Percentiles rank a stretch among this genome's conserved stretches.
phyloP scores from a whole-genome alignment of 2,113 vertebrate species.

The Ascaphus truei region DNA sequence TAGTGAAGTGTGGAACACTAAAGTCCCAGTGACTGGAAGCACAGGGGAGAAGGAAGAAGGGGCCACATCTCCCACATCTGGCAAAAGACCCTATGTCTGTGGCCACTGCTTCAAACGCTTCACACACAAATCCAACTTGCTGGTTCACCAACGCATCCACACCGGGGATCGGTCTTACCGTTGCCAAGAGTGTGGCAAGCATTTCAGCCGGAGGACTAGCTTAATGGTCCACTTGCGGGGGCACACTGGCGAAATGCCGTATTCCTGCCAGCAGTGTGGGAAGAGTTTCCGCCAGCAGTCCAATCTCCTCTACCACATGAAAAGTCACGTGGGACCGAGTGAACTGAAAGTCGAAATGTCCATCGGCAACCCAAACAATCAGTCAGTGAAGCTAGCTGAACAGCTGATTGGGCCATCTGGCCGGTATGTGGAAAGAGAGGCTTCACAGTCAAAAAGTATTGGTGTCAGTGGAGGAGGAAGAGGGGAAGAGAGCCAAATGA shows the following conservation, averaged over 20 bases:
- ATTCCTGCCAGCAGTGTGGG: conserved; percentile 24
- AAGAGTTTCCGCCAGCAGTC: conserved; percentile 32
- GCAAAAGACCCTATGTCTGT: conserved; percentile 35
- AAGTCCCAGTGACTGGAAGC: conserved; percentile 11
- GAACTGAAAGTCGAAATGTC: background rate
- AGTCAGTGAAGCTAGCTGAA: background rate
- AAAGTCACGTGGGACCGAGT: background rate
- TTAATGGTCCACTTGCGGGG: conserved; percentile 27
- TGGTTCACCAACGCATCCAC: conserved; percentile 35
- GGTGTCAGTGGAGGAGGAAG: background rate
- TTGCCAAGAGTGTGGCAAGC: conserved; percentile 35
- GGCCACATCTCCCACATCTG: background rate
- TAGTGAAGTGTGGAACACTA: background rate
- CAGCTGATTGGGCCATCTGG: conserved; percentile 31
- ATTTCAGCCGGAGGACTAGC: conserved; percentile 22
- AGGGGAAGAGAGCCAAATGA: conserved; percentile 17
- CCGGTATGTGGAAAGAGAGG: conserved; percentile 24
- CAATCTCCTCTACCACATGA: conserved; percentile 30
- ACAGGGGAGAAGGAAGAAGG: background rate
- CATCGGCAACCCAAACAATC: background rate
- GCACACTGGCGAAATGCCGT: conserved; percentile 30
- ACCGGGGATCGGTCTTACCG: conserved; percentile 31
- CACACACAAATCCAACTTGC: conserved; percentile 25
- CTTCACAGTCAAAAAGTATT: background rate
- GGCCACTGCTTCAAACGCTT: conserved; percentile 29